A percentile compares a stretch with the other conserved stretches of the same genome.
phyloP scores from a whole-genome alignment of 2,113 vertebrate species.

The Abramis brama region DNA sequence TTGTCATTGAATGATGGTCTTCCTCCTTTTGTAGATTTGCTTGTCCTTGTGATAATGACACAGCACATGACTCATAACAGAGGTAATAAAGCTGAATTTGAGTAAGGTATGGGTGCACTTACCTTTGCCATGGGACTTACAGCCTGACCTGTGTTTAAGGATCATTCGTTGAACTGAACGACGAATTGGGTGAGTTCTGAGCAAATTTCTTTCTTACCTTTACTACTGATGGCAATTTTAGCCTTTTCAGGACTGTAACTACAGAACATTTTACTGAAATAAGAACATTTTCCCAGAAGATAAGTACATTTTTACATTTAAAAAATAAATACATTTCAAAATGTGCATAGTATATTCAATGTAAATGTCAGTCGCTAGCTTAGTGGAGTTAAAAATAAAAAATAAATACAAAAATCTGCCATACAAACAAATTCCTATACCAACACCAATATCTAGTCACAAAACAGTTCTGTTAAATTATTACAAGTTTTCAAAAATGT shows the following conservation, averaged over 20 bases:
- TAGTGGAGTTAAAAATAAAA: no score
- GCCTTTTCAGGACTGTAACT: background rate
- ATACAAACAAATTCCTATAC: no score
- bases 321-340: background rate
- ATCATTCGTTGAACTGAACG: background rate
- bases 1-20: background rate
- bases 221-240: background rate
- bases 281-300: background rate
- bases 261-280: background rate
- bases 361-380: background rate
- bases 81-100: background rate
- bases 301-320: background rate
- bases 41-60: background rate
- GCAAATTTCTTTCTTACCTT: background rate
- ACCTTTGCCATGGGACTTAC: background rate
- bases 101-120: background rate
- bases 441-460: no score
- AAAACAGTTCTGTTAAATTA: no score
- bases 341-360: background rate
- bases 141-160: background rate
- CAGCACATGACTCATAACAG: background rate
- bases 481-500: no score
- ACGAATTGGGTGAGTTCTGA: background rate
- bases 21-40: fast-evolving
- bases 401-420: no score